Conservation (phyloP, 2,113 vertebrate species). For the Ellobius talpinus region DNA sequence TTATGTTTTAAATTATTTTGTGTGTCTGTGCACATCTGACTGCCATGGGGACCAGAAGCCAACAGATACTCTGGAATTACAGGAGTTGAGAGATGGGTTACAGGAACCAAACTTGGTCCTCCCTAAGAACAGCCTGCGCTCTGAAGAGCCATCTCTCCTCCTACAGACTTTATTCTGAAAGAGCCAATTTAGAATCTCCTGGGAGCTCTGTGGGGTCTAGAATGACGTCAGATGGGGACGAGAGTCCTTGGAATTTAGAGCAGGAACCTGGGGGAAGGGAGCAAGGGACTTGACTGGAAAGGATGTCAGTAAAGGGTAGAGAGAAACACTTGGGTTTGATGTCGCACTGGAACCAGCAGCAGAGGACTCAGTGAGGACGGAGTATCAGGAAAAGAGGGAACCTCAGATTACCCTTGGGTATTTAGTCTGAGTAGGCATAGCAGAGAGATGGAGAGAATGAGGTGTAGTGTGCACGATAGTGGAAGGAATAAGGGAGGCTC, state of each 20-base stretch:
- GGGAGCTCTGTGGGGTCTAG: neutral
- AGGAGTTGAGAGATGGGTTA: neutral
- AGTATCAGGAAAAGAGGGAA: neutral
- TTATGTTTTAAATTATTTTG: neutral
- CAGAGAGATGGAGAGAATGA: neutral
- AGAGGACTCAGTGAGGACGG: neutral
- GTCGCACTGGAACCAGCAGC: neutral
- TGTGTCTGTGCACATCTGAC: neutral
- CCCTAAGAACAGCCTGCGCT: neutral
- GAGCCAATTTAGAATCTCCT: neutral
- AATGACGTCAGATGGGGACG: neutral
- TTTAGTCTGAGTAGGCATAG: neutral
- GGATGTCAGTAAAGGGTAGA: neutral
- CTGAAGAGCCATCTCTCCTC: neutral
- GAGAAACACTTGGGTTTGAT: neutral
- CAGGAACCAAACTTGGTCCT: neutral
- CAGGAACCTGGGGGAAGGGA: neutral
- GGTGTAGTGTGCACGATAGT: fast-evolving
- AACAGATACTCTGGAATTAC: neutral
- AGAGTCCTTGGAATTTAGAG: neutral
- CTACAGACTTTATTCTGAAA: neutral
- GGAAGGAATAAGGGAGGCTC: neutral
- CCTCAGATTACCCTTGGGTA: neutral
- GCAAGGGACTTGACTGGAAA: neutral
- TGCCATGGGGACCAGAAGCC: neutral